Conservation (phyloP, 2,888 invertebrate genomes). For the Craniophora ligustri region DNA sequence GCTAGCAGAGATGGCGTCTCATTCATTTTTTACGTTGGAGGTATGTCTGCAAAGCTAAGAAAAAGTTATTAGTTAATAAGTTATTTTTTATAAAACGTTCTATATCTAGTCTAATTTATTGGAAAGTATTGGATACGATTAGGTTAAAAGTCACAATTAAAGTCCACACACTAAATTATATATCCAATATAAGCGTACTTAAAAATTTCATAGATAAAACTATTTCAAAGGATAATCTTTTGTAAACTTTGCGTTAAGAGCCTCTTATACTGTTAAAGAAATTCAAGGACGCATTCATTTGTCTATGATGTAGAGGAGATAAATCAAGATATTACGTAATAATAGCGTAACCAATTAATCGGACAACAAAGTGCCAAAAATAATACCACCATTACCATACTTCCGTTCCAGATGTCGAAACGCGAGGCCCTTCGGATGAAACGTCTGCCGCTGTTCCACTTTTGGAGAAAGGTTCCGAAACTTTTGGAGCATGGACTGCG, state of each 20-base stretch:
- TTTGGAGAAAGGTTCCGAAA: conserved; percentile 89
- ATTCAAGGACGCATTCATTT: conserved; percentile 30
- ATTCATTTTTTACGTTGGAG: conserved; percentile 94
- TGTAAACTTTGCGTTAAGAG: background rate
- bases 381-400: conserved; percentile 7
- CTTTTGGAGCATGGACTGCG: conserved; percentile 92
- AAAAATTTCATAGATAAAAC: too few species aligned
- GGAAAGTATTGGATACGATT: conserved; percentile 6
- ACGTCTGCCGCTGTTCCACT: conserved; percentile 93
- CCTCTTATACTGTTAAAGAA: background rate
- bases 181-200: too few species aligned
- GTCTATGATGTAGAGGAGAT: conserved; percentile 12
- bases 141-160: background rate
- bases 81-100: too few species aligned
- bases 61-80: too few species aligned
- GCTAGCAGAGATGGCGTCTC: conserved; percentile 93
- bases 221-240: conserved; percentile 4
- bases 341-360: conserved; percentile 1
- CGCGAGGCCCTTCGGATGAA: conserved; percentile 94
- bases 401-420: conserved; percentile 89
- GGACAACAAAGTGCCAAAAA: conserved; percentile 2
- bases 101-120: background rate
- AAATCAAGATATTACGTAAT: conserved; percentile 17
- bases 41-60: too few species aligned
- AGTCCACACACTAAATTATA: too few species aligned